Conservation (phyloP, 2,113 vertebrate genomes). For the Diadophis punctatus region DNA sequence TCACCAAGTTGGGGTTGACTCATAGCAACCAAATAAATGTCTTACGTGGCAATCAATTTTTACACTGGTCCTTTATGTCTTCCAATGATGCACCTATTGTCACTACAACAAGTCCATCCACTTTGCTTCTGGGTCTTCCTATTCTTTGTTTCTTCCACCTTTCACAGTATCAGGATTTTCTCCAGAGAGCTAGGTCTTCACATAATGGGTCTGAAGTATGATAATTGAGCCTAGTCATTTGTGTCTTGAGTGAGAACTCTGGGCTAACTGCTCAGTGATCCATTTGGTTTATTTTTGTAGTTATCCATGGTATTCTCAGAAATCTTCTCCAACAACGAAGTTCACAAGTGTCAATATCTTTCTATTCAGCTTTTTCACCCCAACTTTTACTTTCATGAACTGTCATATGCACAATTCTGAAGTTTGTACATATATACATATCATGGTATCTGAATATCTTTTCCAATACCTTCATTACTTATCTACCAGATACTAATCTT, state of each 20-base stretch:
- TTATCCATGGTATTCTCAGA: neutral
- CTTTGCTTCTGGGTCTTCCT: neutral
- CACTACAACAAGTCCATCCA: neutral
- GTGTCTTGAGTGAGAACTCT: neutral
- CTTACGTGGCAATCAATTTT: neutral
- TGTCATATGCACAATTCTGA: neutral
- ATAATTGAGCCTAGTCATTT: neutral
- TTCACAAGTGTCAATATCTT: neutral
- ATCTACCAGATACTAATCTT: too few relatives aligned
- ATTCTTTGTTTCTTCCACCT: neutral
- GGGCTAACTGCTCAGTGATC: neutral
- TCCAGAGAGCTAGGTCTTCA: neutral
- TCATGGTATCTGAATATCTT: too few relatives aligned
- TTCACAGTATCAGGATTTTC: neutral
- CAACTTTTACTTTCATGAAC: neutral
- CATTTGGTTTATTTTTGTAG: neutral
- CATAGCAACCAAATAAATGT: neutral
- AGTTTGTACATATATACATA: neutral
- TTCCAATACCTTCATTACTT: too few relatives aligned
- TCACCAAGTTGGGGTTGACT: neutral
- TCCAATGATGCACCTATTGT: neutral
- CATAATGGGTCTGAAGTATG: neutral
- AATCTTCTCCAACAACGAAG: too few relatives aligned
- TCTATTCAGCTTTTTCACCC: neutral
- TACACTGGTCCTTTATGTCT: neutral